Percentiles rank a stretch among this genome's conserved stretches.
These are phyloP conservation scores for Phaethon lepturus DNA, from an alignment of 2,113 vertebrate species.

Conservation along the genomic window DNA sequence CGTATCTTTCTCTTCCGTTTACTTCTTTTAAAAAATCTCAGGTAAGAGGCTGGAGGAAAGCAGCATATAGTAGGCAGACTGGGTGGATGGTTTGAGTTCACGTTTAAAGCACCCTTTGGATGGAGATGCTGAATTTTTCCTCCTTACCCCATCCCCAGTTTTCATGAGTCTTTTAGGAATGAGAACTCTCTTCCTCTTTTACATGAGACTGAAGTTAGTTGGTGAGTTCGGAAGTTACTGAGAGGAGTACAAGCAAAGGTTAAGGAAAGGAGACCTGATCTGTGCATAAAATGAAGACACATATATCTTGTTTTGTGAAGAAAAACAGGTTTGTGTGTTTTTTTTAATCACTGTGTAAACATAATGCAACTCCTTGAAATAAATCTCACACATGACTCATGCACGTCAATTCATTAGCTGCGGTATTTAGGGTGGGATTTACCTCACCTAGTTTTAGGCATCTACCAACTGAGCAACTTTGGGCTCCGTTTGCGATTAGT, in stretches of 20 bases:
- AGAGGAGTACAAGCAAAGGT: not conserved
- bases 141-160: not conserved
- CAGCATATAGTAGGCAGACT: rapidly evolving
- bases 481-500: not conserved
- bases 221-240: not conserved
- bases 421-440: constrained; percentile 44
- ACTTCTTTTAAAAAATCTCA: rapidly evolving
- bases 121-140: not conserved
- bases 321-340: not conserved
- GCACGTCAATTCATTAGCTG: not conserved
- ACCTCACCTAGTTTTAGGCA: not conserved
- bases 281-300: not conserved
- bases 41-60: not conserved
- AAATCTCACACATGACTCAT: not conserved
- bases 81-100: not conserved
- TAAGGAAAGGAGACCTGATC: not conserved
- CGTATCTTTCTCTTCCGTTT: rapidly evolving
- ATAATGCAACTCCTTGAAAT: constrained; percentile 13
- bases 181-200: not conserved
- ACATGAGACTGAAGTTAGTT: not conserved
- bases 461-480: not conserved
- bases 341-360: not conserved
- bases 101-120: not conserved
- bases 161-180: not conserved
- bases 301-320: not conserved